phyloP scores from a whole-genome alignment of 2,797 vertebrate genomes.

The Cossypha caffra region DNA sequence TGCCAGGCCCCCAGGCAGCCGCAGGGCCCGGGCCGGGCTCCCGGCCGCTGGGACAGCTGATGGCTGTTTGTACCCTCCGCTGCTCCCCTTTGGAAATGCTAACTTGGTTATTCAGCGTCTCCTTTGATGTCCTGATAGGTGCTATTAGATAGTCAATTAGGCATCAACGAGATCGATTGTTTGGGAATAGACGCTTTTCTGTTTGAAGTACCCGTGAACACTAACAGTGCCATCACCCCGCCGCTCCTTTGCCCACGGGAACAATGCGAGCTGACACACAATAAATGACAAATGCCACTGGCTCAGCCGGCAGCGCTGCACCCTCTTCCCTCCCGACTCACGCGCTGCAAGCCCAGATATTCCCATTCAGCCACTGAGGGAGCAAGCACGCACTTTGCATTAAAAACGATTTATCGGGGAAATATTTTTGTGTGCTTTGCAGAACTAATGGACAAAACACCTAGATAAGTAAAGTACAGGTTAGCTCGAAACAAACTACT shows the following conservation, averaged over 20 bases:
- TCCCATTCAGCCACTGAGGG: not conserved
- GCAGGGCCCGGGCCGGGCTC: not conserved
- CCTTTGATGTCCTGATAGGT: conserved; percentile 65
- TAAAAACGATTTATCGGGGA: not conserved
- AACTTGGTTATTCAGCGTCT: conserved; percentile 63
- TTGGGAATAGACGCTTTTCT: conserved; percentile 24
- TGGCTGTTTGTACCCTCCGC: conserved; percentile 55
- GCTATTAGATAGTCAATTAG: conserved; percentile 70
- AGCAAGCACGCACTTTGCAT: not conserved
- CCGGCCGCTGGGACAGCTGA: conserved; percentile 3
- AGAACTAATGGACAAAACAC: not conserved
- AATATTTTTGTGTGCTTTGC: not conserved
- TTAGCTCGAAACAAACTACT: not conserved
- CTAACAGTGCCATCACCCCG: not conserved
- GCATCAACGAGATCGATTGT: conserved; percentile 60
- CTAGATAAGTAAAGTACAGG: not conserved
- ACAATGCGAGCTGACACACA: not conserved
- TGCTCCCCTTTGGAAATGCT: conserved; percentile 65
- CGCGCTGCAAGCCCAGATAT: not conserved
- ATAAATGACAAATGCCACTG: conserved; percentile 26
- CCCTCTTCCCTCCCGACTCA: not conserved
- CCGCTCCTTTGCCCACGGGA: conserved; percentile 16
- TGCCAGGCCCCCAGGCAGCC: rapidly evolving
- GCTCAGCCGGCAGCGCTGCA: not conserved
- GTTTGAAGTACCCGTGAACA: conserved; percentile 65